Evolutionary conservation across 2,797 vertebrate species (phyloP), one percentile per base, ranked within the genome.

Genomic region (Microtus obscurus): DNA sequence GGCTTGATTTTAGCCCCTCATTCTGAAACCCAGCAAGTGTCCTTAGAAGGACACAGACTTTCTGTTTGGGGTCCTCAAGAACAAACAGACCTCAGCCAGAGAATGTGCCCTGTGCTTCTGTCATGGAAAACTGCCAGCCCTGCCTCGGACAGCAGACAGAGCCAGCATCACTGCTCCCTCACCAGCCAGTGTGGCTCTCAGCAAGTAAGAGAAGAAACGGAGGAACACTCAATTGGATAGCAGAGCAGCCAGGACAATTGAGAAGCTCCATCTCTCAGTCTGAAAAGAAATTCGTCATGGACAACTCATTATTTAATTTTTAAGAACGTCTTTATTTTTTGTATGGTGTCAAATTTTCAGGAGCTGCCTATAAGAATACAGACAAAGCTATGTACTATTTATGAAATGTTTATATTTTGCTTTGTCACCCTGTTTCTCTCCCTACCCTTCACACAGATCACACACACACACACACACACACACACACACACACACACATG

Each of bases 41-140:
- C 90, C 83, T 94, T 82, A 77, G 67, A 89, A 45, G 37, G 79
- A 69, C 43, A 89, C 6, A 21, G n/a, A 7, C n/a, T 88, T 90
- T 81, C 67, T 96, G 48, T 80, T 92, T 71, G n/a, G 27, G n/a
- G 14, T 79, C 31, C 11, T 90, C 13, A 59, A 51, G 79, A 88
- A 87, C 56, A 93, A 90, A 79, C n/a, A 37, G 19, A 40, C 43
- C 34, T 80, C 73, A 34, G 10, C 29, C 14, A 71, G 90, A 92
- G 27, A 94, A 21, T 27, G 23, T 48, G 31, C 10, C 48, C 45
- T 6, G 6, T 17, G 37, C 12, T 53, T 81, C 45, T 67, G 9
- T 71, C 59, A 31, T 17, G 29, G 69, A 45, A 40, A 40, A 14
- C 45, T 31, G 14, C 16, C 25, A 53, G n/a, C 5, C 6, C 10